Conservation (phyloP, 2,888 invertebrate species). For the Actias luna region DNA sequence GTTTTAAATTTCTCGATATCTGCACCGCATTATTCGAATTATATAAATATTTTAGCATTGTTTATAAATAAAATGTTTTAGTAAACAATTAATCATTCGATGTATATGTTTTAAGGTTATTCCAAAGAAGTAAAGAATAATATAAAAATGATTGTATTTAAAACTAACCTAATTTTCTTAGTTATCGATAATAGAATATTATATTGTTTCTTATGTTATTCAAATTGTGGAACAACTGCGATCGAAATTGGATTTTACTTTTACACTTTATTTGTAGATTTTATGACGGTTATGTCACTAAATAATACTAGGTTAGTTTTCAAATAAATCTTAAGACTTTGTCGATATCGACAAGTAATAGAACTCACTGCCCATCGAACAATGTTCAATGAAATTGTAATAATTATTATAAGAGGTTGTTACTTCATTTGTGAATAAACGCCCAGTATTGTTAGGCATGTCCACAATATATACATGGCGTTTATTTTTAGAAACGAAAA, state of each 20-base stretch:
- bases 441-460: not conserved
- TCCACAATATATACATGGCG: not conserved
- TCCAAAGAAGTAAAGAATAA: slow-evolving; percentile 4
- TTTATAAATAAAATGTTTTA: not conserved
- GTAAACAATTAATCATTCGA: not conserved
- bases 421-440: slow-evolving; percentile 4
- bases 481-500: slow-evolving; percentile 7
- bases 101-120: slow-evolving; percentile 8
- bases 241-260: not conserved
- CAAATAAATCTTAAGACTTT: not conserved
- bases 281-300: not conserved
- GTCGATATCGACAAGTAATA: not conserved
- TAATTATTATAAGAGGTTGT: slow-evolving; percentile 5
- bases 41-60: not conserved
- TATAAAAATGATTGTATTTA: not conserved
- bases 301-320: not conserved
- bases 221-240: not conserved
- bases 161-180: slow-evolving; percentile 1
- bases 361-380: slow-evolving; percentile 9
- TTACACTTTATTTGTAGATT: not conserved
- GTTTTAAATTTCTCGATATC: too few relatives aligned
- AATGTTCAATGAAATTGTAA: not conserved
- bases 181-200: not conserved
- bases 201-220: not conserved
- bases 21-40: too few relatives aligned